Evolutionary conservation across 2,888 invertebrate species (phyloP).

Genomic region (Acanthosepion pharaonis): DNA sequence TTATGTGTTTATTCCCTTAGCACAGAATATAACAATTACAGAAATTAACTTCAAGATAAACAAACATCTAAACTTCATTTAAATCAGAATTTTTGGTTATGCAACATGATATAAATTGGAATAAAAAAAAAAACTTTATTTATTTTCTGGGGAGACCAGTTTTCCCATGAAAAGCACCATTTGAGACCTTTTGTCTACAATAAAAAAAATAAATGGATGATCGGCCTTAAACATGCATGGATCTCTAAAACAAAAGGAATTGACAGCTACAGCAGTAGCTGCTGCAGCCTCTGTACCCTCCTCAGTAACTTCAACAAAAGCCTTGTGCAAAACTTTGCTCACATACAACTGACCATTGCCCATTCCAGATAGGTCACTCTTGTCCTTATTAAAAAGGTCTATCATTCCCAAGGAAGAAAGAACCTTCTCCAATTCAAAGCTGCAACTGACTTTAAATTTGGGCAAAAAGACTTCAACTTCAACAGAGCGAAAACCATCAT

Average conservation of each 20-base stretch:
- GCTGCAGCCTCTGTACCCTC: slow-evolving; percentile 72
- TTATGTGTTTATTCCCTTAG: no score
- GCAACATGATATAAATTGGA: no score
- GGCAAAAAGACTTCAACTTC: slow-evolving; percentile 49
- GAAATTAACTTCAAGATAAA: no score
- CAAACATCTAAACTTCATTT: no score
- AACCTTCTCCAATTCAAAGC: slow-evolving; percentile 56
- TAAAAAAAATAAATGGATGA: slow-evolving; percentile 70
- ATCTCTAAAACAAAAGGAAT: slow-evolving; percentile 44
- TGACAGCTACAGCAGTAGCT: slow-evolving; percentile 59
- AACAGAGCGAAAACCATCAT: neutral
- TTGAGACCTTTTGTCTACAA: slow-evolving; percentile 57
- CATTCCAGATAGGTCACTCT: slow-evolving; percentile 69
- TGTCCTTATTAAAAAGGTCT: slow-evolving; percentile 60
- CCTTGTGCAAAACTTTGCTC: slow-evolving; percentile 69
- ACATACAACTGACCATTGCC: slow-evolving; percentile 60
- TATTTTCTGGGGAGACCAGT: neutral
- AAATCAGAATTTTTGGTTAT: no score
- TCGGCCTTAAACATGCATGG: slow-evolving; percentile 59
- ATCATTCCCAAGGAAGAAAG: slow-evolving; percentile 65
- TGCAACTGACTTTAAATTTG: slow-evolving; percentile 55
- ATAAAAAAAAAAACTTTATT: neutral
- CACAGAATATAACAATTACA: no score
- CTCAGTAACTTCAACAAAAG: slow-evolving; percentile 72
- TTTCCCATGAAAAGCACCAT: slow-evolving; percentile 60